Conservation (phyloP, 2,113 vertebrate species). For the Oceanites oceanicus region DNA sequence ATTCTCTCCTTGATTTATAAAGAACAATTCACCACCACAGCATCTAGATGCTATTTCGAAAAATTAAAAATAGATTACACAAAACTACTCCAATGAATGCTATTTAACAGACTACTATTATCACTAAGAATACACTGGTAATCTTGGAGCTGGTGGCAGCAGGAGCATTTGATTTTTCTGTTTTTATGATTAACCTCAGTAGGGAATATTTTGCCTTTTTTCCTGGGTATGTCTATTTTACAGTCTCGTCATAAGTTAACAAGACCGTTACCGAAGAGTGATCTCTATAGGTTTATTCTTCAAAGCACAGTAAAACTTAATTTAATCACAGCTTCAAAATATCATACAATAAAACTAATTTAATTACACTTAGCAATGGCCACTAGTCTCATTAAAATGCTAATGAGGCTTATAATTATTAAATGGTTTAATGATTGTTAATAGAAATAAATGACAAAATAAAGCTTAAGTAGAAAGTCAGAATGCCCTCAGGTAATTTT, state of each 20-base stretch:
- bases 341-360: constrained; percentile 80
- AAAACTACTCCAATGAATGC: constrained; percentile 2
- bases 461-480: constrained; percentile 79
- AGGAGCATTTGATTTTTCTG: constrained; percentile 30
- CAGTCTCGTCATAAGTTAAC: constrained; percentile 64
- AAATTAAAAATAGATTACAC: constrained; percentile 34
- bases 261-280: constrained; percentile 58
- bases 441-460: constrained; percentile 83
- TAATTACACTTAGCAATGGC: constrained; percentile 82
- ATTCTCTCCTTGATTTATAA: constrained; percentile 25
- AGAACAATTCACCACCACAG: background rate
- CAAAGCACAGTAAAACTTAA: constrained; percentile 78
- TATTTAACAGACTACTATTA: background rate
- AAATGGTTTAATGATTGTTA: constrained; percentile 82
- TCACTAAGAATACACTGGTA: background rate
- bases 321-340: constrained; percentile 82
- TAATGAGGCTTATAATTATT: constrained; percentile 88
- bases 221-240: constrained; percentile 54
- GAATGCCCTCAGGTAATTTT: constrained; percentile 72
- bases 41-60: background rate
- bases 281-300: constrained; percentile 75
- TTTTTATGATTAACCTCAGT: constrained; percentile 45
- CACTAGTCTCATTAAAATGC: constrained; percentile 85
- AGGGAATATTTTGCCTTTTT: constrained; percentile 50
- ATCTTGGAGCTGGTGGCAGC: background rate